Base-by-base conservation (phyloP, 64 coral and sea anemone species). In the Montipora sp. region DNA sequence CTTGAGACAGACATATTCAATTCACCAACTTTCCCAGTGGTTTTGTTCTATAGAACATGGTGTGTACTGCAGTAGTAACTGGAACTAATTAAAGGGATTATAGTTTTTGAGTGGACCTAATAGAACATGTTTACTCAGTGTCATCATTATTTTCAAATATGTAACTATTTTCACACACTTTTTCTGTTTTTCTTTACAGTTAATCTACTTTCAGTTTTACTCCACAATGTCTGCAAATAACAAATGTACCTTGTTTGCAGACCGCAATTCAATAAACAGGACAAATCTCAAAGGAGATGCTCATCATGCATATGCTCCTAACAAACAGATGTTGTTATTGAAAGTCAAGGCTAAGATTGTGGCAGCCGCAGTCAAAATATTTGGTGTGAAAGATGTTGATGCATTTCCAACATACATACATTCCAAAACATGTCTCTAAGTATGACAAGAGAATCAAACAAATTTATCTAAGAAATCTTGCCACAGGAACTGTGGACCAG, bases 291-390 rank as follows among this genome's bases (percentile, higher is more conserved):
- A 72, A 22, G 75, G 51, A 19, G 51, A 73, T 63, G 73, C 76
- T n/a, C 67, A 92, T 22, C 58, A 92, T 48, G 75, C 73, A 4
- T 92, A 92, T 92, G 90, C 90, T 53, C 75, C 80, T 13, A 84
- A 83, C 45, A 92, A 78, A 45, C 77, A 75, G 20, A 78, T 90
- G 65, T 79, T 61, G 12, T 19, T 90, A 47, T 10, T 90, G 23
- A 73, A 51, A 60, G 8, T 88, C 48, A 75, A 60, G 16, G 87
- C 87, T 43, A 1, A 50, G 48, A 72, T 87, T 70, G 45, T 87
- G 83, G 83, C 66, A 71, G 65, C 36, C 69, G 63, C 83, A 19
- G 21, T 87, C 27, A 44, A 77, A 59, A 16, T 77, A 1, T 57
- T 88, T 23, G 87, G 87, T 6, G 60, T 88, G 51, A 12, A 16